Percentiles rank a stretch among this genome's conserved stretches.
Evolutionary conservation across 2,113 vertebrate species (phyloP).

Genomic region (Phylloscopus trochilus): DNA sequence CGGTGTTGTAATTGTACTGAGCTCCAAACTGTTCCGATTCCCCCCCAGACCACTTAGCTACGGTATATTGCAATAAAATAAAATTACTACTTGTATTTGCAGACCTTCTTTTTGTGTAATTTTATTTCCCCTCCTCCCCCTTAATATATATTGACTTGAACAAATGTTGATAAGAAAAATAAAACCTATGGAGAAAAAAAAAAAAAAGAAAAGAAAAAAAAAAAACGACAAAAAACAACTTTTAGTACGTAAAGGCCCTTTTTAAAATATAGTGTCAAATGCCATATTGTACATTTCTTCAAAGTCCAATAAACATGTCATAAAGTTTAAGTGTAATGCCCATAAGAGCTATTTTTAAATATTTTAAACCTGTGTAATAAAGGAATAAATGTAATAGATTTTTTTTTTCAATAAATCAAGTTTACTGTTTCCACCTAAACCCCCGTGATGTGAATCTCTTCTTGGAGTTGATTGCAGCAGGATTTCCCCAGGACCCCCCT

Average conservation of each 20-base stretch:
- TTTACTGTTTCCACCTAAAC: constrained; percentile 84
- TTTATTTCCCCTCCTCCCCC: constrained; percentile 68
- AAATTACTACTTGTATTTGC: constrained; percentile 82
- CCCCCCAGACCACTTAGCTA: constrained; percentile 85
- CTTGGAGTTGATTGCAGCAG: constrained; percentile 23
- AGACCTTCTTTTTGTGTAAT: constrained; percentile 72
- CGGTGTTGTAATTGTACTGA: constrained; percentile 69
- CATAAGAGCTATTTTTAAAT: constrained; percentile 74
- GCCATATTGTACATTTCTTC: constrained; percentile 51
- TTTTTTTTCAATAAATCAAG: constrained; percentile 90
- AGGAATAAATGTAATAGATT: constrained; percentile 84
- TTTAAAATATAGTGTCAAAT: constrained; percentile 25
- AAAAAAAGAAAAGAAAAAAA: not conserved
- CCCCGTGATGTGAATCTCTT: constrained; percentile 66
- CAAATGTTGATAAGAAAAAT: constrained; percentile 74
- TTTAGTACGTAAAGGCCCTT: constrained; percentile 37
- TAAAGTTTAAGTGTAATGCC: constrained; percentile 54
- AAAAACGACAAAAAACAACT: not conserved
- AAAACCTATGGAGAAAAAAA: constrained; percentile 65
- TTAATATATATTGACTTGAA: constrained; percentile 82
- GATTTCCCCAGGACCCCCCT: not conserved
- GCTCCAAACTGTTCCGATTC: constrained; percentile 76
- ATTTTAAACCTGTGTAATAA: constrained; percentile 90
- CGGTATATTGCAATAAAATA: constrained; percentile 86
- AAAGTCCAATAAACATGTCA: constrained; percentile 34